phyloP scores from a whole-genome alignment of 2,113 vertebrate species.

The Limanda limanda region DNA sequence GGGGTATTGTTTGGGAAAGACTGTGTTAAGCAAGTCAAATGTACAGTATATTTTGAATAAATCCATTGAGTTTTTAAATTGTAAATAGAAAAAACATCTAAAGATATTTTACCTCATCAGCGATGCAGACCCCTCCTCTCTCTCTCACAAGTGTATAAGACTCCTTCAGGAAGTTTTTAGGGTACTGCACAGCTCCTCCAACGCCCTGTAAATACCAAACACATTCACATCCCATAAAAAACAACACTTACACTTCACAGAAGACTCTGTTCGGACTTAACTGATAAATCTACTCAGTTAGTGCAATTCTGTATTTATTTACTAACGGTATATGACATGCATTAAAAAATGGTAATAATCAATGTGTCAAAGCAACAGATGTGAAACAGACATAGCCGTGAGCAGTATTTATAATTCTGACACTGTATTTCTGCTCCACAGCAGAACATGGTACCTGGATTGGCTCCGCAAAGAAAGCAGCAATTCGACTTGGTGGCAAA shows the following conservation, averaged over 20 bases:
- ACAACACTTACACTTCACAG: neutral
- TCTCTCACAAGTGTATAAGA: conserved; percentile 87
- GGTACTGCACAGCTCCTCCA: conserved; percentile 92
- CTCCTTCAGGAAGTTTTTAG: conserved; percentile 90
- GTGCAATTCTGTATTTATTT: neutral
- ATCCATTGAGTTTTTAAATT: too few relatives aligned
- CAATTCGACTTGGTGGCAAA: conserved; percentile 86
- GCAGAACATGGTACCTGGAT: conserved; percentile 86
- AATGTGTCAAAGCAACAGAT: neutral
- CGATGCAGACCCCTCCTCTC: conserved; percentile 90
- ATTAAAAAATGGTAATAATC: neutral
- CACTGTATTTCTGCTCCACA: neutral
- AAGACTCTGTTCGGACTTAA: neutral
- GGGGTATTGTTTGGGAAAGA: too few relatives aligned
- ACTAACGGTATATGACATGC: too few relatives aligned
- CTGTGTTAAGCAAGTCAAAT: too few relatives aligned
- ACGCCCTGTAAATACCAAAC: conserved; percentile 83
- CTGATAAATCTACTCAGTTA: neutral
- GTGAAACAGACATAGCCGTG: neutral
- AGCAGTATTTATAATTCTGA: neutral
- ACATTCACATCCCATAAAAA: conserved; percentile 1
- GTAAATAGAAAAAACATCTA: neutral
- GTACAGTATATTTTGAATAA: too few relatives aligned
- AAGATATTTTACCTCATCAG: conserved; percentile 88
- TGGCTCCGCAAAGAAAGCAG: conserved; percentile 94